Evolutionary conservation across 2,797 vertebrate species (phyloP).

Genomic region (Knipowitschia caucasica): DNA sequence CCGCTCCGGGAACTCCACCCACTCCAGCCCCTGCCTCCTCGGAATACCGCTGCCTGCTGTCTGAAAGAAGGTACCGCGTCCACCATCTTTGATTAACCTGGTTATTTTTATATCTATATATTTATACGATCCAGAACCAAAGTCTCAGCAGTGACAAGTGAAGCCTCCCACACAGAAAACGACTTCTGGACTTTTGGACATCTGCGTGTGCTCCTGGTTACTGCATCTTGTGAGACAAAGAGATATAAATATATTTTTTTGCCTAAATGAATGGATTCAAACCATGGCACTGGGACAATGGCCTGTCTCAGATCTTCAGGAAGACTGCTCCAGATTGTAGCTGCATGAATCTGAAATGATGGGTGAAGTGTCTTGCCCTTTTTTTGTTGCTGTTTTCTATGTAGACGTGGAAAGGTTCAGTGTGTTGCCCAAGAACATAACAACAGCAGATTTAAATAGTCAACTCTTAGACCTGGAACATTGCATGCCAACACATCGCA

Average conservation of each 20-base stretch:
- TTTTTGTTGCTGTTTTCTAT: too few species aligned
- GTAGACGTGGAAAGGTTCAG: too few species aligned
- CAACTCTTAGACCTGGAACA: neutral
- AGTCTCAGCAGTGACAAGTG: neutral
- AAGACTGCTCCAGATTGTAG: too few species aligned
- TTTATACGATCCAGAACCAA: neutral
- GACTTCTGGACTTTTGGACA: constrained; percentile 5
- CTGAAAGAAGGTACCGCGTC: neutral
- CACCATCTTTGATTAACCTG: neutral
- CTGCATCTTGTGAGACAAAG: neutral
- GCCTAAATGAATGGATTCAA: too few species aligned
- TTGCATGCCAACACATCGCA: neutral
- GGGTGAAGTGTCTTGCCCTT: too few species aligned
- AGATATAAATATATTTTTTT: too few species aligned
- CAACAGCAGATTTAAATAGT: too few species aligned
- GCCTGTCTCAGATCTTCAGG: too few species aligned
- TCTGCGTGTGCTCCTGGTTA: neutral
- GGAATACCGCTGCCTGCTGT: neutral
- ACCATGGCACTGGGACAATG: too few species aligned
- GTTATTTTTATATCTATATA: too few species aligned
- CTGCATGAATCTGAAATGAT: too few species aligned
- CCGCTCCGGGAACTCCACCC: constrained; percentile 1
- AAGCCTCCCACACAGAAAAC: constrained; percentile 11
- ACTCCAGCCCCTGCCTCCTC: neutral
- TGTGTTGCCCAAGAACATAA: too few species aligned